These are phyloP conservation scores for Horisme vitalbata DNA, from an alignment of 2,888 invertebrate genomes.

Conservation along the genomic window DNA sequence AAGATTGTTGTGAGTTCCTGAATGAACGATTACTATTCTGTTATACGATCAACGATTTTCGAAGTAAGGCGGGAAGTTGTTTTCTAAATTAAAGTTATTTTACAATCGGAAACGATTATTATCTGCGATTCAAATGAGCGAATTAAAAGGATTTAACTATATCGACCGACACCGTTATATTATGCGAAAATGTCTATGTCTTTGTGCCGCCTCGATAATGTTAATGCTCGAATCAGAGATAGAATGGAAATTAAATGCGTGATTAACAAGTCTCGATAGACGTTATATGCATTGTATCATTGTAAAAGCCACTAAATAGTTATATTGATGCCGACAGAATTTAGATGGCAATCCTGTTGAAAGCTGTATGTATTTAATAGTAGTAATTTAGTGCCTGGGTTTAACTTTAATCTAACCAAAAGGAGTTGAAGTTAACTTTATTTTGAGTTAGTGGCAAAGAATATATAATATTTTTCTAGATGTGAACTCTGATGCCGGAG, in stretches of 20 bases:
- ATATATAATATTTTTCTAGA: too few relatives aligned
- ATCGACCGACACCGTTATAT: constrained; percentile 24
- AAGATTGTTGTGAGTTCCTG: constrained; percentile 19
- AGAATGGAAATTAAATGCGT: constrained; percentile 3
- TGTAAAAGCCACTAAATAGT: neutral
- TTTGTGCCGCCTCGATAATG: constrained; percentile 8
- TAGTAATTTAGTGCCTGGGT: too few relatives aligned
- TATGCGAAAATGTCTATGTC: constrained; percentile 18
- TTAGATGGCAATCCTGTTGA: too few relatives aligned
- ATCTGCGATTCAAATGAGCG: constrained; percentile 49
- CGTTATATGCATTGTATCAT: neutral
- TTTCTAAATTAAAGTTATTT: constrained; percentile 43
- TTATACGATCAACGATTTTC: neutral
- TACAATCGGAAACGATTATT: constrained; percentile 44
- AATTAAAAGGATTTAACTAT: constrained; percentile 40
- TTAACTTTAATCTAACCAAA: too few relatives aligned
- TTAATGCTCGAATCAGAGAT: constrained; percentile 8
- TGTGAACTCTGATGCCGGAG: too few relatives aligned
- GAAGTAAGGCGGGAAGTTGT: constrained; percentile 23
- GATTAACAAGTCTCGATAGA: neutral
- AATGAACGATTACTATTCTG: constrained; percentile 19
- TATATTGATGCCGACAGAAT: too few relatives aligned
- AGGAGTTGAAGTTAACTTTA: too few relatives aligned
- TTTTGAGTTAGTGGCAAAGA: too few relatives aligned
- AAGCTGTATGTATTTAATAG: too few relatives aligned